These are phyloP conservation scores for Zaprionus ghesquierei DNA, from an alignment of 1,140 invertebrate genomes.

Conservation along the genomic window DNA sequence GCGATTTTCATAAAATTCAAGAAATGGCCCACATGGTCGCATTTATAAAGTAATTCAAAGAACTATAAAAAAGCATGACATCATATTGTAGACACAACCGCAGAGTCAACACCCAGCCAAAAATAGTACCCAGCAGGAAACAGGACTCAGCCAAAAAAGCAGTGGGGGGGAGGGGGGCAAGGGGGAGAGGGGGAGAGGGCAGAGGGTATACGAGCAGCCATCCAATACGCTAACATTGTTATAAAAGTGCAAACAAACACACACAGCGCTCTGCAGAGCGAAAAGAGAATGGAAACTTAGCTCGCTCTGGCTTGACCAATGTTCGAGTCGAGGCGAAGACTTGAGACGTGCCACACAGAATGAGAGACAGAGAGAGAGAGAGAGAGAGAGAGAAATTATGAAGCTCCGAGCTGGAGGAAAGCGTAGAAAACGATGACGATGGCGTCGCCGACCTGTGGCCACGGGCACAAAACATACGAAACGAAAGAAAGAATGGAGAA, in stretches of 20 bases:
- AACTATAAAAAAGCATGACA: slow-evolving; percentile 54
- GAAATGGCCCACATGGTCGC: slow-evolving; percentile 2
- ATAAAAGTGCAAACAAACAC: slow-evolving; percentile 77
- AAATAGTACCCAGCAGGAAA: slow-evolving; percentile 6
- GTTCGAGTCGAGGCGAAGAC: slow-evolving; percentile 20
- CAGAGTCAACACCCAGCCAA: slow-evolving; percentile 26
- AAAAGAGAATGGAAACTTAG: slow-evolving; percentile 35
- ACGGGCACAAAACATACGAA: slow-evolving; percentile 30
- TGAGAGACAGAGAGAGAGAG: not conserved
- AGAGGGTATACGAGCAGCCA: not conserved
- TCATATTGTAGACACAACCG: slow-evolving; percentile 55
- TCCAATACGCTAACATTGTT: slow-evolving; percentile 64
- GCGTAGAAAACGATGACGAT: slow-evolving; percentile 28
- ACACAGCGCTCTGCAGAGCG: slow-evolving; percentile 7
- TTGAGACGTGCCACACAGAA: slow-evolving; percentile 6
- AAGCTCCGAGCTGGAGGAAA: slow-evolving; percentile 43
- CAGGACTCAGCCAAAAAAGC: not conserved
- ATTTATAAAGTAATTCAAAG: not conserved
- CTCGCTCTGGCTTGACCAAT: slow-evolving; percentile 48
- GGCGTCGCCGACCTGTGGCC: slow-evolving; percentile 65
- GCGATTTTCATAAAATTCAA: not conserved
- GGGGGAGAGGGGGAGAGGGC: not conserved
- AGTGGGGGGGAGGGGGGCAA: not conserved
- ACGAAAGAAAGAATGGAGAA: slow-evolving; percentile 41
- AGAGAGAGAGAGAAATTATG: slow-evolving; percentile 58